Evolutionary conservation across 2,888 invertebrate species (phyloP), one percentile per base, ranked within the genome.

Genomic region (Lomographa bimaculata): DNA sequence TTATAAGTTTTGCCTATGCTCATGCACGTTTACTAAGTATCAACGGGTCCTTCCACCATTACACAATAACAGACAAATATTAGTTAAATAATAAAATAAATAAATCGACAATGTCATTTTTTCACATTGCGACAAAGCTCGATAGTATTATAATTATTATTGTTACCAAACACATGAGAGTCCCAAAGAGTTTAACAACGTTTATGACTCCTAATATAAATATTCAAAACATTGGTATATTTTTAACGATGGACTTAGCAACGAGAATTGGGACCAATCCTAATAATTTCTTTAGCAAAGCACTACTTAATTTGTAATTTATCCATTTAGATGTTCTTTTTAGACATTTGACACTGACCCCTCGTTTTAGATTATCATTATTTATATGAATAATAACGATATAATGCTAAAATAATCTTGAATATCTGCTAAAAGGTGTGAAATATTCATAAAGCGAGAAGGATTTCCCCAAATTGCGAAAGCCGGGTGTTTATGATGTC

Each of bases 391-490:
- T n/a, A 28, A n/a, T 20, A 18, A 18, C 7, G 19, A 36, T 17
- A 12, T 29, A 0, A 6, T 23, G 23, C 17, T 28, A 18, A 36
- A 40, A 2, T 34, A 10, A 24, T 35, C 8, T 20, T 20, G 20
- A 26, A 40, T 26, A 36, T 35, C 25, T 24, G 23, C 27, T 10
- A 32, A 21, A 2, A 23, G 7, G 4, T 20, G 8, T 19, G 14
- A 35, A n/a, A n/a, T 16, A 35, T 36, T 23, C 16, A 24, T 21
- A 34, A 26, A 26, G 35, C 44, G 14, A 3, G 18, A 30, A 19
- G 59, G 53, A 50, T 60, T 51, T 54, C 18, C n/a, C 55, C 44
- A 49, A 46, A 52, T 39, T 32, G 39, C 24, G 21, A 56, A 56
- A 50, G 19, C 29, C 27, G 20, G 21, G 23, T 44, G 28, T 50